Conservation (phyloP, 2,113 vertebrate species). For the Struthio camelus region DNA sequence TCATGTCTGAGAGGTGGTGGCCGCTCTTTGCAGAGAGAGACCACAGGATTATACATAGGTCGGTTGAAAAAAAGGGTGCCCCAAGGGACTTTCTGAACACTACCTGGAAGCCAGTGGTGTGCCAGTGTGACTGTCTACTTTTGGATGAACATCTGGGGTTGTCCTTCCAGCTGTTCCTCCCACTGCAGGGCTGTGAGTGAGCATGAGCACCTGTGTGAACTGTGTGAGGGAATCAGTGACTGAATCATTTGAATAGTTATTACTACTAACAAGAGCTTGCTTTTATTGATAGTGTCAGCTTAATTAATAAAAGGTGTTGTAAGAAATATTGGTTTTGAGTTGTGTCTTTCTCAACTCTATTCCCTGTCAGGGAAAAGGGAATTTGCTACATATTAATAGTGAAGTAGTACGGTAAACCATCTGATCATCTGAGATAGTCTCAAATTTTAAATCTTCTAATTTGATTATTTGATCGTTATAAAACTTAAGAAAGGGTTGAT, state of each 20-base stretch:
- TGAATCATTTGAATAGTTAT: not conserved
- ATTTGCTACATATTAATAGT: not conserved
- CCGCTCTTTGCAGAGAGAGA: not conserved
- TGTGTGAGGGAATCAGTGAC: not conserved
- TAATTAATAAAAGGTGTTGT: not conserved
- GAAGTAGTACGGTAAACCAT: not conserved
- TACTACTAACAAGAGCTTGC: not conserved
- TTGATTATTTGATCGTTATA: not conserved
- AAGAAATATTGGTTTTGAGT: not conserved
- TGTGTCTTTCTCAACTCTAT: not conserved
- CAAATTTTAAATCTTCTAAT: not conserved
- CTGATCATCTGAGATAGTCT: not conserved
- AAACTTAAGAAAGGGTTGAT: not conserved
- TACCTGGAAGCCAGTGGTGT: not conserved
- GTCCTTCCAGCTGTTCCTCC: not conserved
- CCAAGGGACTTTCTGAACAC: not conserved
- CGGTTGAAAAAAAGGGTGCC: not conserved
- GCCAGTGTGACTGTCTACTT: not conserved
- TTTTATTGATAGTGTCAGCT: not conserved
- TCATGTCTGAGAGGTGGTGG: rapidly evolving
- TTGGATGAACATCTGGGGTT: not conserved
- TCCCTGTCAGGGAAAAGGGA: not conserved
- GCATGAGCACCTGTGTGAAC: not conserved
- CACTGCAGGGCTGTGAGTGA: not conserved
- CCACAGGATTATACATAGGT: rapidly evolving